These are phyloP conservation scores for Ochlodes sylvanus DNA, from an alignment of 2,888 invertebrate genomes.

Conservation along the genomic window DNA sequence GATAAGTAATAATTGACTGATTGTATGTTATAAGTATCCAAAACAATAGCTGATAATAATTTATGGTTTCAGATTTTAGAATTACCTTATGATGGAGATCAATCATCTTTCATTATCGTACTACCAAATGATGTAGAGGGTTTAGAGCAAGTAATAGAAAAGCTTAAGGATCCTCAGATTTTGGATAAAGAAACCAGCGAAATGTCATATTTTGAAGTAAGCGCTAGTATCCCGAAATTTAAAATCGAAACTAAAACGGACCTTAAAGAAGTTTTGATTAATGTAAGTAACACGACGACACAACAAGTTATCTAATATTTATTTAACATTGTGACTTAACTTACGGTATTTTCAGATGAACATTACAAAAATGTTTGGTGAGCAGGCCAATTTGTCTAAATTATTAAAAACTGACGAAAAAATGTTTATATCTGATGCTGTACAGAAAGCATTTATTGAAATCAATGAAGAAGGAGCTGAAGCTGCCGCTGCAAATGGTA, in stretches of 20 bases:
- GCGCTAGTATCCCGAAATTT: constrained; percentile 90
- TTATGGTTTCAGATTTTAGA: constrained; percentile 85
- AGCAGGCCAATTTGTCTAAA: constrained; percentile 86
- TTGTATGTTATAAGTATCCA: no score
- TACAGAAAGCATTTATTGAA: constrained; percentile 93
- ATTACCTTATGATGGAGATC: constrained; percentile 88
- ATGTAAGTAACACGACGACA: constrained; percentile 74
- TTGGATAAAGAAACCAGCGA: constrained; percentile 67
- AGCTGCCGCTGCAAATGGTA: constrained; percentile 93
- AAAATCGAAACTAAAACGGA: constrained; percentile 90
- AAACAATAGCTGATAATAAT: no score
- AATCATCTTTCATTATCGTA: constrained; percentile 89
- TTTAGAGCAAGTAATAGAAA: constrained; percentile 84
- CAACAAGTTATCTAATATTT: background rate
- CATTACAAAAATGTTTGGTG: constrained; percentile 56
- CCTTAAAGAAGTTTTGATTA: constrained; percentile 83
- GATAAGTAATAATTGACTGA: no score
- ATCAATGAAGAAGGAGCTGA: constrained; percentile 95
- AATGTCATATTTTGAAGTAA: constrained; percentile 79
- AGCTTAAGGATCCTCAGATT: constrained; percentile 75
- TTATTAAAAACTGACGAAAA: constrained; percentile 74
- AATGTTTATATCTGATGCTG: constrained; percentile 87
- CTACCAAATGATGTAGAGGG: constrained; percentile 89
- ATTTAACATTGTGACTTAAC: background rate
- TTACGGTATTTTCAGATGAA: constrained; percentile 41